Evolutionary conservation across 2,113 vertebrate genomes (phyloP).

Genomic region (Rhodinocichla rosea): DNA sequence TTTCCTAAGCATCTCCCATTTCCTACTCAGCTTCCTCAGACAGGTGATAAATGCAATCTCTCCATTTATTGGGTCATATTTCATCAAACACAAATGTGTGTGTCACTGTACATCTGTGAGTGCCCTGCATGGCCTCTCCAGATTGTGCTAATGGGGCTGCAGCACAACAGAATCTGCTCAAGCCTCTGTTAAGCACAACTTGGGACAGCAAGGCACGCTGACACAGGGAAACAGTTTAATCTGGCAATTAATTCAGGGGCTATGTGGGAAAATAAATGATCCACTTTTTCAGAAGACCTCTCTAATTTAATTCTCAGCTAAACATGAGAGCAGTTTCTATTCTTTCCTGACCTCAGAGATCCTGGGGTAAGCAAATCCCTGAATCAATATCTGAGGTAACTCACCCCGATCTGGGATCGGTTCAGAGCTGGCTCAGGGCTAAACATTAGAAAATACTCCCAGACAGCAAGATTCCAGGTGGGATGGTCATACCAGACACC

Average conservation of each 20-base stretch:
- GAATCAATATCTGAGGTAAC: neutral
- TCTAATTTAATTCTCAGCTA: neutral
- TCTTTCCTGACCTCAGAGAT: neutral
- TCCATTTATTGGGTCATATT: neutral
- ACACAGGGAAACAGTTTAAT: neutral
- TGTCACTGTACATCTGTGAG: neutral
- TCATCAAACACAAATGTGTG: conserved; percentile 6
- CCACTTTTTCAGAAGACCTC: neutral
- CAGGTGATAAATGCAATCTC: conserved; percentile 17
- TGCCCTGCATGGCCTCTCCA: neutral
- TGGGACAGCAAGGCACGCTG: neutral
- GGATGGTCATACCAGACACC: neutral
- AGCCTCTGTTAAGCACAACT: neutral
- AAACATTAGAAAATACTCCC: neutral
- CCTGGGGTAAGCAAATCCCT: neutral
- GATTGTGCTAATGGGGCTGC: neutral
- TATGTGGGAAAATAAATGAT: neutral
- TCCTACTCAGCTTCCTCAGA: neutral
- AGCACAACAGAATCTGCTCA: neutral
- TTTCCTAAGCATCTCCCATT: neutral
- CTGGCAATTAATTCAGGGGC: neutral
- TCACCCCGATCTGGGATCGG: fast-evolving
- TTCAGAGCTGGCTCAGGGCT: neutral
- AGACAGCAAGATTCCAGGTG: neutral
- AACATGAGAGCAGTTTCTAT: neutral